Base-by-base conservation (phyloP, 2,113 vertebrate species). In the Anguilla japonica region DNA sequence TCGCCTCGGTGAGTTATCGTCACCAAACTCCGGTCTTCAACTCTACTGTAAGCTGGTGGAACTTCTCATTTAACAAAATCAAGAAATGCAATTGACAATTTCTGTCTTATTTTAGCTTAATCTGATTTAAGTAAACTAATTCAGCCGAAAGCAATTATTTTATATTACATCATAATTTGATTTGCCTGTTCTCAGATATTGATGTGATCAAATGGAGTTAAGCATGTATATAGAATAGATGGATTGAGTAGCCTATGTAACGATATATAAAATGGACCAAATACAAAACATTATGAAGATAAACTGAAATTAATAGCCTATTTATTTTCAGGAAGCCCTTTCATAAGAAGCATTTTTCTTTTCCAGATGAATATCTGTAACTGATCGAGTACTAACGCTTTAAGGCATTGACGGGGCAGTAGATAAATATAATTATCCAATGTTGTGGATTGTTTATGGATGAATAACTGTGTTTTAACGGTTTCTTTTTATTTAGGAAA, bases 1-100 rank as follows among this genome's bases (percentile, higher is more conserved):
- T 96, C 97, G 98, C 95, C 97, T 99, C 96, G 98, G 98, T 98
- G 97, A 99, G 98, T 99, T 96, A 92, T 95, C 95, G 56, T 93
- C 94, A 91, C 91, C 95, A 91, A 96, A 95, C 94, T 94, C 95
- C 93, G 95, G 94, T 93, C 93, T 95, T 92, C 95, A 95, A 94
- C 95, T 96, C 91, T 94, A 96, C 93, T 96, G 95, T 96, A 96
- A 96, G 95, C 94, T 90, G 71, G 83, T 93, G 86, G 89, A 93
- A 95, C 94, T 95, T 95, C 91, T 94, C 92, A 79, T 93, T 91
- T 89, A 87, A 89, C 67, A 82, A 91, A 92, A 87, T 93, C 46
- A 89, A 91, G 94, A 95, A 95, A 96, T 96, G 95, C 95, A 95
- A 97, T 96, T 95, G 94, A 94, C 95, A 96, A 96, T 96, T 95